phyloP scores from a whole-genome alignment of 2,888 invertebrate genomes.

The Amphipyra berbera region DNA sequence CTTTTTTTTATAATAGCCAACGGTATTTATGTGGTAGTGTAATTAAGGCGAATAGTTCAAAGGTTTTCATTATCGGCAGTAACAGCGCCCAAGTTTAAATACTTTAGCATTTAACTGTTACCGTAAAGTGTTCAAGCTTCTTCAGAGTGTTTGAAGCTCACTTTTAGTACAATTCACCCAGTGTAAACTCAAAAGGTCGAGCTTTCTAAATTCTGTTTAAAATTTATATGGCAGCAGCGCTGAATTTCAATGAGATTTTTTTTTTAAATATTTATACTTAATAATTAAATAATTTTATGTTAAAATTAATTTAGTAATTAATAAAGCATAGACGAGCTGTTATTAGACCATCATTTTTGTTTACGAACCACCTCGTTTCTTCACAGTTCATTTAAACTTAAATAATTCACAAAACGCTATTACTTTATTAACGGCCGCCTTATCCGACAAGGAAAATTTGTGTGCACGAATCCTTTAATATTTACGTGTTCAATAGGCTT shows the following conservation, averaged over 20 bases:
- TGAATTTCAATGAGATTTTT: constrained; percentile 3
- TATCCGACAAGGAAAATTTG: constrained; percentile 21
- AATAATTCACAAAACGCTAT: constrained; percentile 19
- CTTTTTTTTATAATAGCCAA: constrained; percentile 2
- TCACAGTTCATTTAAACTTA: constrained; percentile 23
- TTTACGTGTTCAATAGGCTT: constrained; percentile 55
- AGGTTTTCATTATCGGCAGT: constrained; percentile 37
- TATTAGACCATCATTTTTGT: no score
- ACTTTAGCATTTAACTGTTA: constrained; percentile 44
- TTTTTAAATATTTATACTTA: not conserved
- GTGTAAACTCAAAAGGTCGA: constrained; percentile 35
- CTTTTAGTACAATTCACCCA: constrained; percentile 35
- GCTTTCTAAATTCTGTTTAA: constrained; percentile 26
- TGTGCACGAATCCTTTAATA: constrained; percentile 53
- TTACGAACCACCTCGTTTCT: not conserved
- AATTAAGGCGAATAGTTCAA: constrained; percentile 34
- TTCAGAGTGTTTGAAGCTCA: constrained; percentile 28
- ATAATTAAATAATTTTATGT: not conserved
- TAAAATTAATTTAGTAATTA: no score
- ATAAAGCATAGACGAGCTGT: no score
- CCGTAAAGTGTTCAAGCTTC: constrained; percentile 22
- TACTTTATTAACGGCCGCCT: constrained; percentile 21
- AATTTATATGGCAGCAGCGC: constrained; percentile 10
- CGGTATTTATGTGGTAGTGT: constrained; percentile 21
- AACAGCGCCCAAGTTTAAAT: constrained; percentile 37